Evolutionary conservation across 2,113 vertebrate species (phyloP).

Genomic region (Paramormyrops kingsleyae): DNA sequence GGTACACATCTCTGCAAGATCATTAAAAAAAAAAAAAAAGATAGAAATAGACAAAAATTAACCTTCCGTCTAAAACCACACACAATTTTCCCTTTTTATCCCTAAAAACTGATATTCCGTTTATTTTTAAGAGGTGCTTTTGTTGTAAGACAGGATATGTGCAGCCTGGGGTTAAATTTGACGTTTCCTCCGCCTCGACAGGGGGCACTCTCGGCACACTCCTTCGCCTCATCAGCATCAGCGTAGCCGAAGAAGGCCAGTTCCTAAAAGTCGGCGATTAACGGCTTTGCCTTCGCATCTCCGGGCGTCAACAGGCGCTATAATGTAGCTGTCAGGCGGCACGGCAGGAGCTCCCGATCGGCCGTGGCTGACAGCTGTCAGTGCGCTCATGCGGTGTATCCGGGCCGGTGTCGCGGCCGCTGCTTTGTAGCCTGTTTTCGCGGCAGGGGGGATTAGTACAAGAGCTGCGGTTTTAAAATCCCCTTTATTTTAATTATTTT

Average conservation of each 20-base stretch:
- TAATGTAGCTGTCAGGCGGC: neutral
- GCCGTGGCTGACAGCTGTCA: slow-evolving; percentile 2
- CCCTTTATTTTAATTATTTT: neutral
- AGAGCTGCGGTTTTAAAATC: neutral
- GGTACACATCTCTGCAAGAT: neutral
- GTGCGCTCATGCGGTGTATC: neutral
- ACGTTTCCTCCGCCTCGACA: neutral
- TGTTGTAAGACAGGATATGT: neutral
- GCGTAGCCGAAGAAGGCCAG: neutral
- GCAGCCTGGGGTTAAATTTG: neutral
- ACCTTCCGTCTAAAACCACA: neutral
- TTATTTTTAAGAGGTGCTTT: neutral
- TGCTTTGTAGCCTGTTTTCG: neutral
- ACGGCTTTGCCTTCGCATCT: neutral
- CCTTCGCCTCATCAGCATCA: neutral
- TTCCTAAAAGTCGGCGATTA: neutral
- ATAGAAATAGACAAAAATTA: neutral
- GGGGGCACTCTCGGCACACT: slow-evolving; percentile 1
- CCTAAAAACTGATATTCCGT: neutral
- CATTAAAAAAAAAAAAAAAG: neutral
- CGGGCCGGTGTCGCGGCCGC: neutral
- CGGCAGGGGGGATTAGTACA: neutral
- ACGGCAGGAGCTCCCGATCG: neutral
- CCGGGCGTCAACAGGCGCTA: neutral
- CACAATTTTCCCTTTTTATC: neutral